Conservation (phyloP, 2,113 vertebrate species). For the Pelecanoides urinatrix region DNA sequence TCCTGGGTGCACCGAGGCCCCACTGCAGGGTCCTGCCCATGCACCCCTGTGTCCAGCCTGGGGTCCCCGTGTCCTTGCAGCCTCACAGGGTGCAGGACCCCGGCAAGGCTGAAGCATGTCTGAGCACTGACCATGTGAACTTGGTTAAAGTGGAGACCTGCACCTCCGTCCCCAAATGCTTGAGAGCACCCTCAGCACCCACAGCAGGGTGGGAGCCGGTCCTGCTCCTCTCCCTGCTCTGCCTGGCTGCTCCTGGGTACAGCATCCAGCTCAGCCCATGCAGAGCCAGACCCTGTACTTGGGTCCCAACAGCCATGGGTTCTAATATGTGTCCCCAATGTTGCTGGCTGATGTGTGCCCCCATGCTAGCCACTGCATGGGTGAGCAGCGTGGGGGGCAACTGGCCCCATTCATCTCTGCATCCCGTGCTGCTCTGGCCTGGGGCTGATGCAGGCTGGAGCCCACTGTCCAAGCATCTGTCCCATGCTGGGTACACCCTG, state of each 20-base stretch:
- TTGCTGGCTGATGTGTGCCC: not conserved
- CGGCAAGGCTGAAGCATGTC: not conserved
- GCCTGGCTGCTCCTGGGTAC: not conserved
- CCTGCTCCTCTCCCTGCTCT: not conserved
- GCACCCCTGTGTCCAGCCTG: not conserved
- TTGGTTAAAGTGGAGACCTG: not conserved
- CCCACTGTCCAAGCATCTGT: not conserved
- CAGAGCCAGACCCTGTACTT: not conserved
- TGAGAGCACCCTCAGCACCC: not conserved
- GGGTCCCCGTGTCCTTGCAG: not conserved
- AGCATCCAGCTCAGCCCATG: not conserved
- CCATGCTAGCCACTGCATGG: not conserved
- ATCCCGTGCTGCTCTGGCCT: fast-evolving
- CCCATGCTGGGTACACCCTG: not conserved
- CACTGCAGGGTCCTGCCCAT: not conserved
- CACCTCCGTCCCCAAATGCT: not conserved
- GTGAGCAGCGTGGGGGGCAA: fast-evolving
- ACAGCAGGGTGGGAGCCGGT: not conserved
- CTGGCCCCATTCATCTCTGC: fast-evolving
- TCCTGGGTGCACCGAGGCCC: not conserved
- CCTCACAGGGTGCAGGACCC: not conserved
- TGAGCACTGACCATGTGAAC: not conserved
- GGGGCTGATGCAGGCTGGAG: not conserved
- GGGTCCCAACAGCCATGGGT: not conserved
- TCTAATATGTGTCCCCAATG: not conserved